A percentile compares a stretch with the other conserved stretches of the same genome.
phyloP scores from a whole-genome alignment of 2,113 vertebrate genomes.

The Neogobius melanostomus region DNA sequence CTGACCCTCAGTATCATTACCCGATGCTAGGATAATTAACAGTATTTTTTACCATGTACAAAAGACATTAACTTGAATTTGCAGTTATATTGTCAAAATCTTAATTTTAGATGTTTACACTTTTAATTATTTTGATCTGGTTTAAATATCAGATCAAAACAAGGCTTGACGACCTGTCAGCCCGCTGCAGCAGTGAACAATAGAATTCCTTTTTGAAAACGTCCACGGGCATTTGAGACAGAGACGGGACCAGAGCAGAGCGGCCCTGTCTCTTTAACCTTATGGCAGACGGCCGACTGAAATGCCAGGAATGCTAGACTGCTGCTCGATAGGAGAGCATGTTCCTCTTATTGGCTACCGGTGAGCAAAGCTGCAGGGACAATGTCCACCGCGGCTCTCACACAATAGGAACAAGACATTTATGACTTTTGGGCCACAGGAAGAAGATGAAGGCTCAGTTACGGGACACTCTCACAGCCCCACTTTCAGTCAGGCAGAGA shows the following conservation, averaged over 20 bases:
- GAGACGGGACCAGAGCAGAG: conserved; percentile 59
- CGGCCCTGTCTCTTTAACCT: conserved; percentile 56
- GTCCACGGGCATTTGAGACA: conserved; percentile 53
- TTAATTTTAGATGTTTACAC: neutral
- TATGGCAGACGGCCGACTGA: conserved; percentile 75
- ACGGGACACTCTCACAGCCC: conserved; percentile 56
- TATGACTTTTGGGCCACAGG: conserved; percentile 71
- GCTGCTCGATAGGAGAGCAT: conserved; percentile 78
- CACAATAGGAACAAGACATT: conserved; percentile 82
- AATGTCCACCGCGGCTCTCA: conserved; percentile 78
- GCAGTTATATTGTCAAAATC: neutral
- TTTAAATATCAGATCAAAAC: conserved; percentile 1
- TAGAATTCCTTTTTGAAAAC: conserved; percentile 71
- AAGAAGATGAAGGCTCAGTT: conserved; percentile 65
- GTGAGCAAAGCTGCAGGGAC: conserved; percentile 70
- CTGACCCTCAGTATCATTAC: neutral
- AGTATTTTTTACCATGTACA: neutral
- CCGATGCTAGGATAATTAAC: neutral
- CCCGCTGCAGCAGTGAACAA: conserved; percentile 56
- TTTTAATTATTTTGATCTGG: neutral
- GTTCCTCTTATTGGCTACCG: conserved; percentile 81
- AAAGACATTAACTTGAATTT: neutral
- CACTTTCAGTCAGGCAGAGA: conserved; percentile 53
- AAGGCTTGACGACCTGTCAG: conserved; percentile 10
- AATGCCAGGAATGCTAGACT: conserved; percentile 84